Conservation (phyloP, 2,113 vertebrate genomes). For the Geococcyx californianus region DNA sequence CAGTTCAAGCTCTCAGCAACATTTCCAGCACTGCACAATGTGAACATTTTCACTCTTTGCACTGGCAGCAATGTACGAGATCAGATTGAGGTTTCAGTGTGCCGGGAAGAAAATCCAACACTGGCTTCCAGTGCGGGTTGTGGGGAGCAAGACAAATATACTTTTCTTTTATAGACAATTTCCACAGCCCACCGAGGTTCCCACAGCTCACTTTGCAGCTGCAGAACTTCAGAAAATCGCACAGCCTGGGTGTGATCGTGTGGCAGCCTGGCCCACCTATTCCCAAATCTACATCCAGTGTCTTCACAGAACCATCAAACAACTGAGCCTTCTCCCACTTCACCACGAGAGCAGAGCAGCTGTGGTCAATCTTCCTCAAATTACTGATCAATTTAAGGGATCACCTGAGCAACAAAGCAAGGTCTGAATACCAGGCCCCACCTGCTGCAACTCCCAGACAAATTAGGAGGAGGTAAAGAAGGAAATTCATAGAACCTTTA, state of each 20-base stretch:
- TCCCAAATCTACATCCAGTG: neutral
- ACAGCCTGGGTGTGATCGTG: conserved; percentile 38
- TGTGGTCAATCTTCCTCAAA: neutral
- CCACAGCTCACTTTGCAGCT: conserved; percentile 63
- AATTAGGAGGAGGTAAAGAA: neutral
- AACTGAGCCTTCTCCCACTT: neutral
- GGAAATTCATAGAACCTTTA: neutral
- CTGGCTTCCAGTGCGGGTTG: conserved; percentile 43
- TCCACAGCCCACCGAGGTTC: conserved; percentile 67
- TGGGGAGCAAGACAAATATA: conserved; percentile 43
- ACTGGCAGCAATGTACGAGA: neutral
- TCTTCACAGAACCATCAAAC: neutral
- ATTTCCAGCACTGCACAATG: neutral
- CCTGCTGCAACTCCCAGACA: neutral
- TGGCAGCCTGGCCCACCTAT: conserved; percentile 19
- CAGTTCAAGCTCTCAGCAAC: neutral
- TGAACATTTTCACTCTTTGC: neutral
- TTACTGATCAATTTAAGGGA: neutral
- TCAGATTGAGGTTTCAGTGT: neutral
- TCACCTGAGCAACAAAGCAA: neutral
- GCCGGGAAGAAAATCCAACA: conserved; percentile 35
- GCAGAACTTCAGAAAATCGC: conserved; percentile 47
- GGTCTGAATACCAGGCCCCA: neutral
- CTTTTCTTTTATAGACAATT: conserved; percentile 67
- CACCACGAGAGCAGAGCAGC: neutral